These are phyloP conservation scores for Alloscopus bannaensis DNA, from an alignment of 2,888 invertebrate species.

Conservation along the genomic window DNA sequence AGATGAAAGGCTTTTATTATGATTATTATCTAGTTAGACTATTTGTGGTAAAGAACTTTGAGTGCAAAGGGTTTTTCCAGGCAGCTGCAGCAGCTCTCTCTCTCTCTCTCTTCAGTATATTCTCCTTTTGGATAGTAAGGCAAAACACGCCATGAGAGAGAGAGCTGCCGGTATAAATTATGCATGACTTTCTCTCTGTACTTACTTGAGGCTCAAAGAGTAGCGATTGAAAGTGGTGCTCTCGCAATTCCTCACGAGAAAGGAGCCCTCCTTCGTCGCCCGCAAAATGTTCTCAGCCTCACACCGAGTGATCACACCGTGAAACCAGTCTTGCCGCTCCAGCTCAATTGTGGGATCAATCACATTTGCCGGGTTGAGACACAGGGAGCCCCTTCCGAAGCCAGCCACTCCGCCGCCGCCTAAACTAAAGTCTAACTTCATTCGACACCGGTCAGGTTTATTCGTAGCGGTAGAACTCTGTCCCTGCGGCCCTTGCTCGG, in stretches of 20 bases:
- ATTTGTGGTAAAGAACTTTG: no score
- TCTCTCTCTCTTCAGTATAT: no score
- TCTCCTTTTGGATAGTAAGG: no score
- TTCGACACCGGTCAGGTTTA: constrained; percentile 68
- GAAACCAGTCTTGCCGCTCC: constrained; percentile 84
- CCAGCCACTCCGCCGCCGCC: constrained; percentile 13
- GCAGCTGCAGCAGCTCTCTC: no score
- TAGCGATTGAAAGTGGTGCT: constrained; percentile 91
- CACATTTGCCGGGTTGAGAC: constrained; percentile 56
- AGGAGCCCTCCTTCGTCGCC: constrained; percentile 91
- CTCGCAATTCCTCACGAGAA: constrained; percentile 95
- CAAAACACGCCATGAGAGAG: no score
- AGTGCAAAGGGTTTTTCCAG: no score
- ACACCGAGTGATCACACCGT: constrained; percentile 92
- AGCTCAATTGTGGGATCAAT: constrained; percentile 68
- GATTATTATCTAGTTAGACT: no score
- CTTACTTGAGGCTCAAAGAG: constrained; percentile 95
- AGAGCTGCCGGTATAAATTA: no score
- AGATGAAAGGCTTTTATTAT: no score
- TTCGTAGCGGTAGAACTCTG: constrained; percentile 3
- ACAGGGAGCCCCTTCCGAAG: constrained; percentile 33
- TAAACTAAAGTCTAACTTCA: constrained; percentile 69
- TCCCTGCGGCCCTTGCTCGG: constrained; percentile 17
- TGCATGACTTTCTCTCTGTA: no score
- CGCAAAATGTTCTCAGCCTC: constrained; percentile 93